Evolutionary conservation across 2,797 vertebrate genomes (phyloP), one percentile per base, ranked within the genome.

Genomic region (Hybognathus amarus): DNA sequence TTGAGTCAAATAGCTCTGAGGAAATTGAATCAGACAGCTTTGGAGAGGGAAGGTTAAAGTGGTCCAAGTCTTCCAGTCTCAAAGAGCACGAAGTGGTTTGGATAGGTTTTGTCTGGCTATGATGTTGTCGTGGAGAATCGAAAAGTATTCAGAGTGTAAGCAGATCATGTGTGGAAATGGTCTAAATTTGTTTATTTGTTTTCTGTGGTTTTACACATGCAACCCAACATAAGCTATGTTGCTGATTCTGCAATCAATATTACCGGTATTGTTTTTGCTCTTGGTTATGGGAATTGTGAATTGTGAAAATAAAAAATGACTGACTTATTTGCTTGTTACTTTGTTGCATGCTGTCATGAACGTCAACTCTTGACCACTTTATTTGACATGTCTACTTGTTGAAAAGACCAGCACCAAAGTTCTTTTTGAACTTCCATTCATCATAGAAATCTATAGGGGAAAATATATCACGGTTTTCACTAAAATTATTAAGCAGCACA

Each of bases 131-230:
- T 54, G 30, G 69, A 67, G 52, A 18, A 56, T 66, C 64, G 47
- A 67, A 22, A 77, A 52, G 10, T n/a, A 77, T 80, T 76, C 22
- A 15, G 17, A 85, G 40, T 68, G 40, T 38, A 56, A 79, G 64
- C 56, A 80, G 52, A 73, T 66, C 77, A 70, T 85, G 71, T 80
- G 76, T 74, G 71, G 67, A 71, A 83, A 73, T 1, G 13, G 66
- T 80, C 73, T 83, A 61, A 40, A 79, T 56, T 6, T 54, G 24
- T 36, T 47, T 67, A 61, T 67, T 45, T 77, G 20, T 33, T 67
- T 24, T 15, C 52, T 66, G 12, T 33, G 12, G 27, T 78, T 66
- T 78, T 33, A 10, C 20, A 54, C 22, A 45, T 66, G 27, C 61
- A 67, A 78, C 13, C 12, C 30, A 66, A 30, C 36, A 36, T 74